Evolutionary conservation across 64 coral and sea anemone species (phyloP).

Genomic region (Catalaphyllia jardinei): DNA sequence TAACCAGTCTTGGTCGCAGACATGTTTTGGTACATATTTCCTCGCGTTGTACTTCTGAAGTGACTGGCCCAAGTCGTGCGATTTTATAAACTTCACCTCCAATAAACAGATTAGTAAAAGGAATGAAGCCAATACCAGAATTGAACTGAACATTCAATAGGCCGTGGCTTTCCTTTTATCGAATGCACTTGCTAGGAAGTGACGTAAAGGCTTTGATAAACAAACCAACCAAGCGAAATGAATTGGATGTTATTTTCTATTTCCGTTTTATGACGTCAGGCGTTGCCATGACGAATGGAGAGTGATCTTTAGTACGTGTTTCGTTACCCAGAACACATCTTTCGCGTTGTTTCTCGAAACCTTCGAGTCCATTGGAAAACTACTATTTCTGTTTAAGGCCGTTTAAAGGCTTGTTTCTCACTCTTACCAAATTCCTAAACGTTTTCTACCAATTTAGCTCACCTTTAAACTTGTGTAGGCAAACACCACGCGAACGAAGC

Average conservation of each 20-base stretch:
- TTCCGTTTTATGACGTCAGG: constrained; percentile 24
- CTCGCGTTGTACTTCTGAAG: not conserved
- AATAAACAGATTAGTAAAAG: not conserved
- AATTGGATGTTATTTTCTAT: not conserved
- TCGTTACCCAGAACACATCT: not conserved
- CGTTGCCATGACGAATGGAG: not conserved
- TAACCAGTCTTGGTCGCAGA: constrained; percentile 73
- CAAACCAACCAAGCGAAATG: not conserved
- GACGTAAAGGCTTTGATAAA: not conserved
- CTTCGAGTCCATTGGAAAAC: not conserved
- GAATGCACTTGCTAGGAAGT: not conserved
- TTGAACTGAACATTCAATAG: not conserved
- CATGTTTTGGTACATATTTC: constrained; percentile 55
- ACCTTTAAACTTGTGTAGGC: not conserved
- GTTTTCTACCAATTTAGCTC: not conserved
- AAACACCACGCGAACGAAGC: not conserved
- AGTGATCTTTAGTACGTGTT: not conserved
- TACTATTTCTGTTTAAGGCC: not conserved
- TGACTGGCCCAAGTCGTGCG: not conserved
- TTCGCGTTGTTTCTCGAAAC: not conserved
- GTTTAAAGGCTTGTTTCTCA: not conserved
- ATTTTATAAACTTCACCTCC: not conserved
- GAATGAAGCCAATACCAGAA: not conserved
- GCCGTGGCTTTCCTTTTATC: not conserved
- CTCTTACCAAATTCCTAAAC: not conserved